These are phyloP conservation scores for Dyspetes luteomarginatus DNA, from an alignment of 2,888 invertebrate species.

Conservation along the genomic window DNA sequence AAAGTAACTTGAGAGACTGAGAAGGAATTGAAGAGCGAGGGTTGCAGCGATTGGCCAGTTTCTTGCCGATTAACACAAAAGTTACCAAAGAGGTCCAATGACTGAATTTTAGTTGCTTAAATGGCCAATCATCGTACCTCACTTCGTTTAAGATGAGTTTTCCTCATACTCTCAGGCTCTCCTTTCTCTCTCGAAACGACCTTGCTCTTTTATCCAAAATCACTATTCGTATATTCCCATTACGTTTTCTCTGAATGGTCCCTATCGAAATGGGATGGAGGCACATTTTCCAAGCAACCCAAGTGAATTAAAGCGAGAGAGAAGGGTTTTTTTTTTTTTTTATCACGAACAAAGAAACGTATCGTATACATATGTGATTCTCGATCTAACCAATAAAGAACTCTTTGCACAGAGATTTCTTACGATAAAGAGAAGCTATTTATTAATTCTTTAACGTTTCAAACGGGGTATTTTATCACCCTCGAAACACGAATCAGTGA, in stretches of 20 bases:
- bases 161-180: conserved; percentile 42
- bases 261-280: conserved; percentile 41
- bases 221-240: conserved; percentile 60
- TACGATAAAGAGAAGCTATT: not conserved
- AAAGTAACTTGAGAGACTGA: not conserved
- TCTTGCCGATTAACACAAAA: not conserved
- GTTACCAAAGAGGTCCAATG: conserved; percentile 1
- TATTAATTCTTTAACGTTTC: conserved; percentile 20
- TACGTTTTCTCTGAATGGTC: conserved; percentile 54
- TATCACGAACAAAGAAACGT: not conserved
- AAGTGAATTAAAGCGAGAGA: conserved; percentile 41
- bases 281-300: conserved; percentile 50
- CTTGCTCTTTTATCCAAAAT: conserved; percentile 58
- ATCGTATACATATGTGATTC: conserved; percentile 14
- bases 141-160: conserved; percentile 47
- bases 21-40: not conserved
- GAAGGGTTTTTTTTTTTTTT: conserved; percentile 24
- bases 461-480: conserved; percentile 14
- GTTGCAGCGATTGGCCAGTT: not conserved
- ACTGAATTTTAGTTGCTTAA: conserved; percentile 5
- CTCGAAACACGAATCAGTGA: not conserved
- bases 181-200: conserved; percentile 49
- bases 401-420: not conserved
- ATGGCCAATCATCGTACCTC: conserved; percentile 19
- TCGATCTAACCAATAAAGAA: conserved; percentile 8